phyloP scores from a whole-genome alignment of 2,797 vertebrate genomes.

The Arremon brunneinucha region DNA sequence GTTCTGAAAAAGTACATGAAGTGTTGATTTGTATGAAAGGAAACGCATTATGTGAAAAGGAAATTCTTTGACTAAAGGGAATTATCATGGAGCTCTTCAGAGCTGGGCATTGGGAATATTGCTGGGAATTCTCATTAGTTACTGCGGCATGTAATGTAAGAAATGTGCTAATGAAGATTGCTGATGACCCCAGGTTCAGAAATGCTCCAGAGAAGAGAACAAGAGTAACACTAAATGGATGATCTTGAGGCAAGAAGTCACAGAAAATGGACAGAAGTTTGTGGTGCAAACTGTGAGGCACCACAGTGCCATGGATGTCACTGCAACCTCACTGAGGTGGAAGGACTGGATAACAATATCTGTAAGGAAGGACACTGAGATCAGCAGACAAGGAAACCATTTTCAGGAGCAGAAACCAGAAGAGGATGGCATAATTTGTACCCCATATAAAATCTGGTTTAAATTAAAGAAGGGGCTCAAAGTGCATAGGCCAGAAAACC shows the following conservation, averaged over 20 bases:
- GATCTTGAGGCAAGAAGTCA: neutral
- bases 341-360: neutral
- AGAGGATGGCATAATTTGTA: neutral
- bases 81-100: neutral
- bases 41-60: slow-evolving; percentile 25
- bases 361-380: neutral
- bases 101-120: neutral
- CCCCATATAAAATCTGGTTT: neutral
- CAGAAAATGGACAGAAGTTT: neutral
- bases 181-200: neutral
- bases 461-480: neutral
- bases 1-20: neutral
- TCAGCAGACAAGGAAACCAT: neutral
- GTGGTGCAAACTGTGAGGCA: neutral
- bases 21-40: slow-evolving; percentile 22
- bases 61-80: slow-evolving; percentile 25
- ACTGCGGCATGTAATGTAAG: neutral
- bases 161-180: neutral
- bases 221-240: neutral
- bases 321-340: neutral
- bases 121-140: neutral
- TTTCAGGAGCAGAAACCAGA: neutral
- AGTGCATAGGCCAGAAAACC: neutral
- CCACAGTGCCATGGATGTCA: neutral
- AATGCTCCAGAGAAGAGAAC: neutral